These are phyloP conservation scores for Streptopelia turtur DNA, from an alignment of 2,797 vertebrate genomes.

Conservation along the genomic window DNA sequence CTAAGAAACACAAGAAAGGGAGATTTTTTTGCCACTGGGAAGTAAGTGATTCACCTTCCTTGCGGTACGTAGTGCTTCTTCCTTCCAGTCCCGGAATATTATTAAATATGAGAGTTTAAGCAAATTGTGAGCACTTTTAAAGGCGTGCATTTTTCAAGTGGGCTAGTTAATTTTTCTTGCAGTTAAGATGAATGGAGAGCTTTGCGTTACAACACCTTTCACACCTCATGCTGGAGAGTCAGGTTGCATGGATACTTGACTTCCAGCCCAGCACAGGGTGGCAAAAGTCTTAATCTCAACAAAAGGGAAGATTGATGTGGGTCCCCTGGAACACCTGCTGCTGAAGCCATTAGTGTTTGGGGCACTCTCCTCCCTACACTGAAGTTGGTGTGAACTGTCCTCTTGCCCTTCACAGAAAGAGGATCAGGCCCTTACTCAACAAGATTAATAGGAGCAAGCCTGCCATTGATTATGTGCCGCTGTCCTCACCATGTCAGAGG, in stretches of 20 bases:
- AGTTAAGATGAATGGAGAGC: background rate
- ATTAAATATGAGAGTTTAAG: background rate
- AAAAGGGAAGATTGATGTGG: constrained; percentile 62
- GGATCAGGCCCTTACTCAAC: background rate
- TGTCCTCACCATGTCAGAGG: constrained; percentile 38
- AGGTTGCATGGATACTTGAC: background rate
- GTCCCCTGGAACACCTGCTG: constrained; percentile 39
- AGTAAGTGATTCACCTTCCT: background rate
- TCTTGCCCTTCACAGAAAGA: constrained; percentile 10
- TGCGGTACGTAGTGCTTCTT: background rate
- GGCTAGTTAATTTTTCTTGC: background rate
- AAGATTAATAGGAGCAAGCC: constrained; percentile 50
- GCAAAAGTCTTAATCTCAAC: constrained; percentile 43
- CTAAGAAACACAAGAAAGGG: background rate
- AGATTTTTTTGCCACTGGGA: background rate
- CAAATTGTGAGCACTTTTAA: background rate
- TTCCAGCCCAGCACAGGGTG: constrained; percentile 28
- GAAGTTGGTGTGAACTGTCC: constrained; percentile 16
- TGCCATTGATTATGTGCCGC: constrained; percentile 34
- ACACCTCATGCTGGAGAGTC: constrained; percentile 14
- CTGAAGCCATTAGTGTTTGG: background rate
- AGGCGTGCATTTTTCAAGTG: background rate
- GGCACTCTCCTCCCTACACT: background rate
- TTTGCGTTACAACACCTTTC: constrained; percentile 29
- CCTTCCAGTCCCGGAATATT: background rate